These are phyloP conservation scores for Dicycla oo DNA, from an alignment of 2,888 invertebrate species.

Conservation along the genomic window DNA sequence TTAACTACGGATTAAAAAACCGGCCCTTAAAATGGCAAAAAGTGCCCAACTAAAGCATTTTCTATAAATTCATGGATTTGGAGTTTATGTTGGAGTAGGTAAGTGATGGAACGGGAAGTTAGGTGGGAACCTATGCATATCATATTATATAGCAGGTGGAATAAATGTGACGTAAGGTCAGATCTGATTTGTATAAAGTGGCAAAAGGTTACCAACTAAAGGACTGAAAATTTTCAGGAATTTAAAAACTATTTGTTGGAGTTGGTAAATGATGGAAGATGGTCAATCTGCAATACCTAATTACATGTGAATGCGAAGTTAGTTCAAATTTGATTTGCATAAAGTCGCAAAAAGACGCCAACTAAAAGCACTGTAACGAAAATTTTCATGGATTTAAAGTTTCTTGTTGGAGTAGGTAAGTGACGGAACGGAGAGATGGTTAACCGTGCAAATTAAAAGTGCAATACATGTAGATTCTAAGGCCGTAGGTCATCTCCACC, in stretches of 20 bases:
- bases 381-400: not conserved
- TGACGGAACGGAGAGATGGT: not conserved
- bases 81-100: not conserved
- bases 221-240: too few relatives aligned
- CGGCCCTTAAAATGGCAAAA: not conserved
- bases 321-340: not conserved
- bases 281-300: not conserved
- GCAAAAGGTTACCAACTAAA: too few relatives aligned
- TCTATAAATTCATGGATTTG: not conserved
- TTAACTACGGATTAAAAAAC: too few relatives aligned
- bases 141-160: too few relatives aligned
- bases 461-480: not conserved
- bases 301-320: not conserved
- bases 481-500: not conserved
- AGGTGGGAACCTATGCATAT: too few relatives aligned
- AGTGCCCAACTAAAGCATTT: not conserved
- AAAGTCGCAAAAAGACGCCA: not conserved
- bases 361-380: not conserved
- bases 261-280: not conserved
- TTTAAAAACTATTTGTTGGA: not conserved
- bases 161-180: too few relatives aligned
- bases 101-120: not conserved
- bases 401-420: conserved; percentile 11
- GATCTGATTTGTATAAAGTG: too few relatives aligned
- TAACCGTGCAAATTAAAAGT: not conserved